Evolutionary conservation across 2,888 invertebrate genomes (phyloP).

Genomic region (Drosophila putrida): DNA sequence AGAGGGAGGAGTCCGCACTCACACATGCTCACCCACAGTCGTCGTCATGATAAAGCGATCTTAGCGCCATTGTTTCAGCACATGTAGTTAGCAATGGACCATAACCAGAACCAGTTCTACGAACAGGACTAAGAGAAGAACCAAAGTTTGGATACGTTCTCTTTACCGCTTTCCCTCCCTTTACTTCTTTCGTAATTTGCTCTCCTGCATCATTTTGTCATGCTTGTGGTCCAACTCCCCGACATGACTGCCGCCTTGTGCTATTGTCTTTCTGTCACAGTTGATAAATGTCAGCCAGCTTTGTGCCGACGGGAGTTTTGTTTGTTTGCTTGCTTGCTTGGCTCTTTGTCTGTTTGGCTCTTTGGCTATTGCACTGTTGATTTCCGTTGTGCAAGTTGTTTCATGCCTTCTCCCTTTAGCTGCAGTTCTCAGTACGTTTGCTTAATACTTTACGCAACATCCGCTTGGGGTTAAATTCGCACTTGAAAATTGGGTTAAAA

Average conservation of each 20-base stretch:
- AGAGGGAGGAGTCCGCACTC: slow-evolving; percentile 2
- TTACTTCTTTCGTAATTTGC: slow-evolving; percentile 54
- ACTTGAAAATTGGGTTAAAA: slow-evolving; percentile 79
- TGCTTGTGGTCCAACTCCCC: slow-evolving; percentile 56
- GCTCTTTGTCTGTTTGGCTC: slow-evolving; percentile 50
- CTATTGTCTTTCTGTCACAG: slow-evolving; percentile 75
- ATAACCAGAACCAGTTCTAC: background rate
- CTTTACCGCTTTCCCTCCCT: background rate
- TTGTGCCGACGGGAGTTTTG: slow-evolving; percentile 58
- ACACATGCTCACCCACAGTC: slow-evolving; percentile 69
- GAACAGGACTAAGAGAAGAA: background rate
- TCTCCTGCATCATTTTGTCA: slow-evolving; percentile 77
- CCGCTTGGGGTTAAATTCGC: slow-evolving; percentile 62
- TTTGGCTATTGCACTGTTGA: slow-evolving; percentile 40
- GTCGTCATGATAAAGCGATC: slow-evolving; percentile 83
- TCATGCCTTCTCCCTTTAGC: slow-evolving; percentile 37
- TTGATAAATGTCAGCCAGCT: slow-evolving; percentile 75
- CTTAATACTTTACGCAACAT: slow-evolving; percentile 75
- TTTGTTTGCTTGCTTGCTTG: slow-evolving; percentile 58
- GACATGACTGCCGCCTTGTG: slow-evolving; percentile 28
- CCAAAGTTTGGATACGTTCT: background rate
- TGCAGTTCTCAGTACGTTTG: slow-evolving; percentile 11
- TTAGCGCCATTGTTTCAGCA: slow-evolving; percentile 78
- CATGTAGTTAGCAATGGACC: slow-evolving; percentile 32
- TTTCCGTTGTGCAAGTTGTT: slow-evolving; percentile 63